These are phyloP conservation scores for Crepidodera aurea DNA, from an alignment of 2,888 invertebrate genomes.

Conservation along the genomic window DNA sequence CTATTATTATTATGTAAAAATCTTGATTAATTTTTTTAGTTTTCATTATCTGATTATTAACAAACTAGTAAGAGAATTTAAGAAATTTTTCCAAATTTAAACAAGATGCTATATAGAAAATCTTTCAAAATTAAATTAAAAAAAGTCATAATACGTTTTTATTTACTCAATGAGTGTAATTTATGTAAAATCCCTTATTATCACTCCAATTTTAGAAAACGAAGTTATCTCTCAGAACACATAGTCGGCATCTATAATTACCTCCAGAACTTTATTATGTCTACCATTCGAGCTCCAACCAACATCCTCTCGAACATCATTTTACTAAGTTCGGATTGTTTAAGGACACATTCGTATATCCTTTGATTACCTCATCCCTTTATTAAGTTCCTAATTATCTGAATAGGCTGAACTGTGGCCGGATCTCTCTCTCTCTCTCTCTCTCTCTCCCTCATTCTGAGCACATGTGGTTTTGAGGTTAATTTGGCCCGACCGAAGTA, in stretches of 20 bases:
- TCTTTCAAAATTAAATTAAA: no score
- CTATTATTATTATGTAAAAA: no score
- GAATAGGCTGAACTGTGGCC: slow-evolving; percentile 27
- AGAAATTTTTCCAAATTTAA: no score
- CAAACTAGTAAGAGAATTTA: no score
- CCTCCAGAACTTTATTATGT: slow-evolving; percentile 22
- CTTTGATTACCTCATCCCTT: slow-evolving; percentile 31
- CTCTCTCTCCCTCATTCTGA: no score
- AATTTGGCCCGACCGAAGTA: slow-evolving; percentile 11
- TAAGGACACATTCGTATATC: slow-evolving; percentile 36
- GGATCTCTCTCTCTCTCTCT: slow-evolving; percentile 2
- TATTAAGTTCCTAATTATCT: slow-evolving; percentile 35
- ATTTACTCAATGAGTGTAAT: no score
- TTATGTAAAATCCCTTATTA: not conserved
- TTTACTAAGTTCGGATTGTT: slow-evolving; percentile 36
- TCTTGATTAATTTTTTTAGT: no score
- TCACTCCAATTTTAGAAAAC: not conserved
- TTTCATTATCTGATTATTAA: no score
- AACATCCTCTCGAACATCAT: slow-evolving; percentile 17
- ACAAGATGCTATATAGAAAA: no score
- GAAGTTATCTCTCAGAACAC: not conserved
- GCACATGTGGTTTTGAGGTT: no score
- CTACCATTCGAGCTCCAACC: slow-evolving; percentile 27
- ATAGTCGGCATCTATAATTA: not conserved
- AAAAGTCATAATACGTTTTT: no score